A percentile compares a stretch with the other conserved stretches of the same genome.
Conservation (phyloP, 1,140 invertebrate species). For the Drosophila carrolli region DNA sequence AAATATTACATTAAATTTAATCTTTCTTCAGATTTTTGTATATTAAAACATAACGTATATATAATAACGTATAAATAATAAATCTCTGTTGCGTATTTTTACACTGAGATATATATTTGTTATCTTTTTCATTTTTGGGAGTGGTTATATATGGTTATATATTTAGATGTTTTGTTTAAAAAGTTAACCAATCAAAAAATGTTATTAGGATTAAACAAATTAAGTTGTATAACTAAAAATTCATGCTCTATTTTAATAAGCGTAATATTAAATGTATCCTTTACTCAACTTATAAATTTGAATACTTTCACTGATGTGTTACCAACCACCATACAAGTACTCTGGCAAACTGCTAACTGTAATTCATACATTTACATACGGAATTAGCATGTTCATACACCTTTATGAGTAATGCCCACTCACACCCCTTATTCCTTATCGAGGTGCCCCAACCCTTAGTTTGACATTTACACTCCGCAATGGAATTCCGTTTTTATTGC, state of each 20-base stretch:
- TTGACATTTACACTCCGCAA: slow-evolving; percentile 52
- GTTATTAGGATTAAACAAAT: no score
- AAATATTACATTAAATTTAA: no score
- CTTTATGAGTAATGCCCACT: slow-evolving; percentile 21
- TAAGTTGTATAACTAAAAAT: no score
- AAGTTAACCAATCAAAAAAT: no score
- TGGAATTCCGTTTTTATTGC: slow-evolving; percentile 57
- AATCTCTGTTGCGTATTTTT: no score
- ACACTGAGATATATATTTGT: no score
- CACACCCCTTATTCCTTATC: slow-evolving; percentile 11
- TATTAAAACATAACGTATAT: not conserved
- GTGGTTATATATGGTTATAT: no score
- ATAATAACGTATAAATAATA: no score
- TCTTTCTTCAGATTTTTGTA: not conserved
- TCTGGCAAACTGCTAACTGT: not conserved
- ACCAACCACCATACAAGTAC: not conserved
- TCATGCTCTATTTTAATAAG: no score
- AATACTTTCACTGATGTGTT: not conserved
- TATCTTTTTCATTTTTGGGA: no score
- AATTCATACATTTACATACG: slow-evolving; percentile 20
- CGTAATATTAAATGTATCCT: no score
- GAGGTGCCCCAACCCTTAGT: slow-evolving; percentile 5
- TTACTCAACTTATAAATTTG: not conserved
- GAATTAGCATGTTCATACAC: slow-evolving; percentile 40
- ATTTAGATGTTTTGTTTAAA: no score